Conservation (phyloP, 1,140 invertebrate genomes). For the Rhyzopertha dominica region DNA sequence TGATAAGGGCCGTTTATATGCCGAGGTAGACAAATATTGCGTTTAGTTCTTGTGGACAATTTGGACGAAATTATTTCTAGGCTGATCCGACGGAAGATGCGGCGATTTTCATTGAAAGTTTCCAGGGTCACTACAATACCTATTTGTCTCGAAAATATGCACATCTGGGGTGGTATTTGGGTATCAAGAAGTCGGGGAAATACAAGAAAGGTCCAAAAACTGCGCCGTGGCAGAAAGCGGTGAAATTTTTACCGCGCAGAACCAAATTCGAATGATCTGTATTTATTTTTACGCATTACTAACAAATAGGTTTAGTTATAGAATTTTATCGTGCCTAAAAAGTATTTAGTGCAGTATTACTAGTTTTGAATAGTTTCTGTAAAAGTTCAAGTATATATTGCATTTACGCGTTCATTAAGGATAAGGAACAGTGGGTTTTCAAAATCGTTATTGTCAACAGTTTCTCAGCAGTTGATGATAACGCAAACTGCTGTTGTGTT, state of each 20-base stretch:
- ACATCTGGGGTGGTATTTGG: constrained; percentile 59
- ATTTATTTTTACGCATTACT: no score
- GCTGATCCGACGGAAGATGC: constrained; percentile 48
- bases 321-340: no score
- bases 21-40: constrained; percentile 49
- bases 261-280: constrained; percentile 31
- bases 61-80: constrained; percentile 31
- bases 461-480: no score
- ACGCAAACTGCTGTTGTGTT: no score
- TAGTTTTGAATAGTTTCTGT: no score
- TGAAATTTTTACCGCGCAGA: constrained; percentile 53
- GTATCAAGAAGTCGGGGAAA: constrained; percentile 59
- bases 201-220: constrained; percentile 56
- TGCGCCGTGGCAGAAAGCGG: constrained; percentile 56
- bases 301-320: no score
- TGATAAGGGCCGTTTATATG: constrained; percentile 56
- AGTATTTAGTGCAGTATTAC: no score
- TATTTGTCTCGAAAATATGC: constrained; percentile 57
- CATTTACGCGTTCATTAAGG: no score
- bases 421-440: no score
- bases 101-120: constrained; percentile 57
- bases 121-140: constrained; percentile 53
- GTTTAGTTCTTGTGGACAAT: background rate
- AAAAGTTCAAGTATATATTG: no score
- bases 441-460: no score